Base-by-base conservation (phyloP, 2,113 vertebrate species). In the Redunca redunca region DNA sequence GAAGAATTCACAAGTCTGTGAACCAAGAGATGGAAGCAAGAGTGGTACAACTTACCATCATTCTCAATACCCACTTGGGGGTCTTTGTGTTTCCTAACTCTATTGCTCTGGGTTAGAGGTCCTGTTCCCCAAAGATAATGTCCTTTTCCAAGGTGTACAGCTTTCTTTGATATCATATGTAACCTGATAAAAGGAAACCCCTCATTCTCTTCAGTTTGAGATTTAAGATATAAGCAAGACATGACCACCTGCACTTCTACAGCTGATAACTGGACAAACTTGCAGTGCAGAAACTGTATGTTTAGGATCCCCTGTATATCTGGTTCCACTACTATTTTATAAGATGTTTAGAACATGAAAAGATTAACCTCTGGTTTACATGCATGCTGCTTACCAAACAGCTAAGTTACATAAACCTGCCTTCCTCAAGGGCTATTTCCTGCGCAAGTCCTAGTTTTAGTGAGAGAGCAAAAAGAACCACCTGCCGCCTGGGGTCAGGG, bases 401-500 rank as follows among this genome's bases (percentile, higher is more conserved):
- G n/a, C 36, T 57, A 88, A 58, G 28, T 84, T 96, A 60, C 58
- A 93, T 83, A 82, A 82, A 93, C 89, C 62, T 95, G 78, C 52
- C 55, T 97, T 93, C 86, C 62, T 97, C 78, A 52, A 88, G 13
- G 33, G 4, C 80, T 74, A 3, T 91, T 96, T 96, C 86, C 57
- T 46, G 7, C 78, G 46, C 62, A 95, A 88, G 2, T 52, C 36
- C 30, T 14, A 83, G 36, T 89, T 93, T 93, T 52, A 89, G 50
- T 23, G 30, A 91, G 36, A 95, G 46, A 97, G 83, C 95, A 95
- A 67, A 97, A 97, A 87, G 84, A 95, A 71, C 43, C 77, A 95
- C 53, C 78, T 96, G 46, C 43, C 92, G 62, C 46, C 67, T 50
- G 40, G 40, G 67, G 83, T 48, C 46, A 62, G 53, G 67, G 82